Percentiles rank a stretch among this genome's conserved stretches.
Conservation (phyloP, 2,113 vertebrate genomes). For the Tragelaphus scriptus region DNA sequence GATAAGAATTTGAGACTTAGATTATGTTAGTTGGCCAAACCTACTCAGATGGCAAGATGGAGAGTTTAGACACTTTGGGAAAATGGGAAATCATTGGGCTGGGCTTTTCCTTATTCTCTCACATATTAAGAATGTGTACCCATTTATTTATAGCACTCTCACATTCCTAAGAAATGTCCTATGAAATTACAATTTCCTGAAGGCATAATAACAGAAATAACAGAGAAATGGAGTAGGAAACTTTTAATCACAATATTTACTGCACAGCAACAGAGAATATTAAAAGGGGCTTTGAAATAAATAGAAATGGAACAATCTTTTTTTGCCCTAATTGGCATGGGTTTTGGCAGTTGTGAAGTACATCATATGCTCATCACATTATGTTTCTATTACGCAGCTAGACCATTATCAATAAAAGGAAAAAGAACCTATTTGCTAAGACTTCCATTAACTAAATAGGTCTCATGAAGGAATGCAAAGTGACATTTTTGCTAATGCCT, state of each 20-base stretch:
- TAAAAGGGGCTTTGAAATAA: constrained; percentile 15
- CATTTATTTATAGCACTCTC: neutral
- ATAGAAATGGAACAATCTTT: constrained; percentile 31
- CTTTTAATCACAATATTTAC: constrained; percentile 37
- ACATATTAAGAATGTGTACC: neutral
- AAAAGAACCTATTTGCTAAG: constrained; percentile 33
- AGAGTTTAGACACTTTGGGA: neutral
- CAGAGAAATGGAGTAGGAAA: neutral
- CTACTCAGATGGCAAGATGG: neutral
- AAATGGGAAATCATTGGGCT: neutral
- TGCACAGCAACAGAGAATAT: neutral
- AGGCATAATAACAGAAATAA: constrained; percentile 19
- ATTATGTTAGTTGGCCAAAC: neutral
- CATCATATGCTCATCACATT: constrained; percentile 1
- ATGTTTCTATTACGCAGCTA: constrained; percentile 23
- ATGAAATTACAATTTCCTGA: constrained; percentile 31
- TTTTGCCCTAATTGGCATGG: constrained; percentile 22
- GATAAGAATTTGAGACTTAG: neutral
- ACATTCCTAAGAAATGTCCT: neutral
- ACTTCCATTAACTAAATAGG: constrained; percentile 60
- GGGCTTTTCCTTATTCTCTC: neutral
- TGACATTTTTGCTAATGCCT: constrained; percentile 10
- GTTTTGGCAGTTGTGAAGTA: neutral
- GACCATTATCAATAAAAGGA: constrained; percentile 41
- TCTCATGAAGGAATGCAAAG: constrained; percentile 22